These are phyloP conservation scores for Smithornis capensis DNA, from an alignment of 2,113 vertebrate genomes.

Conservation along the genomic window DNA sequence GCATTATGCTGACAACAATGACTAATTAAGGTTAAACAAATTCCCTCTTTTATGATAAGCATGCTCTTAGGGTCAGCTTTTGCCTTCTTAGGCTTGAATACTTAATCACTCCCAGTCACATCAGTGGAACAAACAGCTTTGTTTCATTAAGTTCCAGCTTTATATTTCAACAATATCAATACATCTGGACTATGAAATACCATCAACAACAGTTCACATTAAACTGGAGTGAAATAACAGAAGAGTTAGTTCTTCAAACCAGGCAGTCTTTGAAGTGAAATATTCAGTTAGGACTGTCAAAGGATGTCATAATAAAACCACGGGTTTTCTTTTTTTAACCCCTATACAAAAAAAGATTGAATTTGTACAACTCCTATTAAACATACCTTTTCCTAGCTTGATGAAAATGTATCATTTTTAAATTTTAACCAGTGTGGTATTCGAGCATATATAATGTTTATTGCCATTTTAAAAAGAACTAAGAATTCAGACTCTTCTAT, in stretches of 20 bases:
- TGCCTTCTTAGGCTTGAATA: slow-evolving; percentile 43
- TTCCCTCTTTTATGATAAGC: slow-evolving; percentile 57
- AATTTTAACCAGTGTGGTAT: slow-evolving; percentile 70
- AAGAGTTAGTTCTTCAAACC: slow-evolving; percentile 66
- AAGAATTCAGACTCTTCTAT: slow-evolving; percentile 70
- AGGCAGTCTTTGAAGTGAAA: slow-evolving; percentile 70
- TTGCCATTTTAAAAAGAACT: slow-evolving; percentile 75
- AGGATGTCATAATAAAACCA: slow-evolving; percentile 70
- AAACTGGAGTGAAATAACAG: slow-evolving; percentile 67
- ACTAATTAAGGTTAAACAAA: slow-evolving; percentile 67
- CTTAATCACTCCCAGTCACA: slow-evolving; percentile 49
- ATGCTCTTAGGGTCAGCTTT: slow-evolving; percentile 64
- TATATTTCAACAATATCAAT: slow-evolving; percentile 52
- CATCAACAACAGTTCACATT: slow-evolving; percentile 65
- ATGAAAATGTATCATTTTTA: slow-evolving; percentile 68
- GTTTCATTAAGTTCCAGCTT: slow-evolving; percentile 59
- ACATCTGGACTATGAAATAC: slow-evolving; percentile 64
- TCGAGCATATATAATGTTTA: slow-evolving; percentile 65
- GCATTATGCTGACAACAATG: slow-evolving; percentile 61
- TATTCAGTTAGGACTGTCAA: slow-evolving; percentile 67
- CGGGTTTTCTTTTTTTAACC: slow-evolving; percentile 58
- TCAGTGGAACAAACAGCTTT: slow-evolving; percentile 53
- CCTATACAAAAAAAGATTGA: slow-evolving; percentile 66
- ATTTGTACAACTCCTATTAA: slow-evolving; percentile 75
- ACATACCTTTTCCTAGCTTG: slow-evolving; percentile 64